Evolutionary conservation across 64 coral and sea anemone species (phyloP).

Genomic region (Stichodactyla mertensii): DNA sequence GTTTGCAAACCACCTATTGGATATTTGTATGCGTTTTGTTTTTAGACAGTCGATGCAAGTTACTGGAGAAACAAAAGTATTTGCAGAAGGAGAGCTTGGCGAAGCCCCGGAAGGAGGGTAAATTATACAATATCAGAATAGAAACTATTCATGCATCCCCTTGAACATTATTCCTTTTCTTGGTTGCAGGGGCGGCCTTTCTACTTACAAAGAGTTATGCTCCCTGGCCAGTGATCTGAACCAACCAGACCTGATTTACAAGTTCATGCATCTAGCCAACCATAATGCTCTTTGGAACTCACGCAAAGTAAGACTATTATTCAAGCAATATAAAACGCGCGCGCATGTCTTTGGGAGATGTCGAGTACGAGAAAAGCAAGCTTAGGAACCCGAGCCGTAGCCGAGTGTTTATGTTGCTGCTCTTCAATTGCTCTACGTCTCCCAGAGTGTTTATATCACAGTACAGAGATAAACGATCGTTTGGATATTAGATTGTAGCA

Average conservation of each 20-base stretch:
- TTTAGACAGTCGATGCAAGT: slow-evolving; percentile 32
- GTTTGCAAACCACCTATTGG: no score
- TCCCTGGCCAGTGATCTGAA: slow-evolving; percentile 93
- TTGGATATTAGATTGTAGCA: no score
- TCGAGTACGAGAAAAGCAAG: no score
- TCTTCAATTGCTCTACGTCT: no score
- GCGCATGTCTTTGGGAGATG: no score
- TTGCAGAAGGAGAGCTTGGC: slow-evolving; percentile 52
- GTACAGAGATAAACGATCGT: no score
- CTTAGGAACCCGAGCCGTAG: no score
- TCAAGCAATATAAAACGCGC: neutral
- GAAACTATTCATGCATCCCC: no score
- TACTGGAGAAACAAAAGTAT: slow-evolving; percentile 65
- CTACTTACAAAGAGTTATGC: slow-evolving; percentile 95
- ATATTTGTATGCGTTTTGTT: neutral
- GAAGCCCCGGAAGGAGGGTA: slow-evolving; percentile 35
- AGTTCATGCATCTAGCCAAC: slow-evolving; percentile 95
- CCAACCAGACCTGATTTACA: slow-evolving; percentile 96
- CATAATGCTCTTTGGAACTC: slow-evolving; percentile 99
- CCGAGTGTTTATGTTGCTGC: no score
- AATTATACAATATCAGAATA: neutral
- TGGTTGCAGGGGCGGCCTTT: slow-evolving; percentile 50
- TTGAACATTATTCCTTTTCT: neutral
- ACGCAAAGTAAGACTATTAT: slow-evolving; percentile 52
- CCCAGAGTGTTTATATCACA: no score